Base-by-base conservation (phyloP, 2,113 vertebrate species). In the Oenanthe oenanthe region DNA sequence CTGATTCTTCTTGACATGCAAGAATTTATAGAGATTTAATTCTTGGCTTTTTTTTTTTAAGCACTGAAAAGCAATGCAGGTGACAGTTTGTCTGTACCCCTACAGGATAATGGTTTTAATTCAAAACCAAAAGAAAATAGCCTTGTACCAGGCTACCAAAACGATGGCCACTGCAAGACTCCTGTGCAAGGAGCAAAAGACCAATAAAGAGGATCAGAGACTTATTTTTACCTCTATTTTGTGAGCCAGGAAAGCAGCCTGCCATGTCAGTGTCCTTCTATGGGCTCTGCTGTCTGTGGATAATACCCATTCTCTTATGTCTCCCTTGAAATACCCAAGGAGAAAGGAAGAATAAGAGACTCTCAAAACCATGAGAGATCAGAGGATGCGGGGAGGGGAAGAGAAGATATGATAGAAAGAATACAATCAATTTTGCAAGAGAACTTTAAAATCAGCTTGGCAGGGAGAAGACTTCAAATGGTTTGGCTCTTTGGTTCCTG, bases 391-490 rank as follows among this genome's bases (percentile, higher is more conserved):
- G 12, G 19, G 42, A 43, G n/a, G n/a, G 13, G 9, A 60, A 21
- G 18, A 51, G 24, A 73, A 80, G 45, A 60, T 45, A 75, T 50
- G 42, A 90, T 25, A 62, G 53, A 85, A 82, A 61, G 70, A 89
- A 85, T 16, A 94, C 43, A 70, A 85, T 50, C 51, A 26, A 10
- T 90, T 92, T 73, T 62, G 20, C 17, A 56, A 61, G 34, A 54
- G 32, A 68, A 70, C 65, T 95, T 95, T 48, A 72, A 93, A 95
- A 89, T 86, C 72, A 81, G n/a, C 28, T 87, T 92, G 57, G 68
- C 65, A 85, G 70, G 53, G 29, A 86, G 58, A 86, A 38, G 77
- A 81, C 70, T 93, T 95, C 74, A 89, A 90, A 83, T 29, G 16
- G 25, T 73, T 90, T 89, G 22, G 13, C 20, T 68, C 58, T 57